phyloP scores from a whole-genome alignment of 2,113 vertebrate species.

The Pelusios castaneus region DNA sequence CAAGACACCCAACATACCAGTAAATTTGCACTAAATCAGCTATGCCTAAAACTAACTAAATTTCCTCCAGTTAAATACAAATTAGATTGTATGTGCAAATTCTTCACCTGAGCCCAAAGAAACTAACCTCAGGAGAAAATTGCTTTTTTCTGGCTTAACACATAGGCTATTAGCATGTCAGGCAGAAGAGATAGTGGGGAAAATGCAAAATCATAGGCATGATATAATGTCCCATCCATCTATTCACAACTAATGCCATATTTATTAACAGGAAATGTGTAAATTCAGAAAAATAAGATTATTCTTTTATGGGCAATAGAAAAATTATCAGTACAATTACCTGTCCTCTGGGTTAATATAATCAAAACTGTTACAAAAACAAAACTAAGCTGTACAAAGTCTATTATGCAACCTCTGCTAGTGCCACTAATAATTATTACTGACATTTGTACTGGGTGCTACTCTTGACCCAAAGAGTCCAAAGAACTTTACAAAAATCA shows the following conservation, averaged over 20 bases:
- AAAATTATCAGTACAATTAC: neutral
- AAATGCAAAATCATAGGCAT: slow-evolving; percentile 40
- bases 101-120: slow-evolving; percentile 48
- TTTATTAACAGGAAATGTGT: neutral
- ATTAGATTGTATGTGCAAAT: slow-evolving; percentile 62
- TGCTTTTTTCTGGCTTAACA: slow-evolving; percentile 67
- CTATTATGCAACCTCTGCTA: accelerated
- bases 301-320: neutral
- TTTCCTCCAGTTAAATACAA: slow-evolving; percentile 55
- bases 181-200: slow-evolving; percentile 56
- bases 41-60: slow-evolving; percentile 24
- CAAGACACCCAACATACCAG: neutral
- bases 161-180: slow-evolving; percentile 62
- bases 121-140: slow-evolving; percentile 72
- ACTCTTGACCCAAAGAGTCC: neutral
- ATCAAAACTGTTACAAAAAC: accelerated
- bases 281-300: neutral
- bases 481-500: neutral
- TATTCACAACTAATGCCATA: neutral
- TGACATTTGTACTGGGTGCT: neutral
- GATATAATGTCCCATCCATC: neutral
- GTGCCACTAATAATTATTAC: accelerated
- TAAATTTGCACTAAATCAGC: slow-evolving; percentile 49
- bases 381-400: accelerated
- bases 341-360: neutral